Evolutionary conservation across 2,888 invertebrate species (phyloP), one percentile per base, ranked within the genome.

Genomic region (Melieria picta): DNA sequence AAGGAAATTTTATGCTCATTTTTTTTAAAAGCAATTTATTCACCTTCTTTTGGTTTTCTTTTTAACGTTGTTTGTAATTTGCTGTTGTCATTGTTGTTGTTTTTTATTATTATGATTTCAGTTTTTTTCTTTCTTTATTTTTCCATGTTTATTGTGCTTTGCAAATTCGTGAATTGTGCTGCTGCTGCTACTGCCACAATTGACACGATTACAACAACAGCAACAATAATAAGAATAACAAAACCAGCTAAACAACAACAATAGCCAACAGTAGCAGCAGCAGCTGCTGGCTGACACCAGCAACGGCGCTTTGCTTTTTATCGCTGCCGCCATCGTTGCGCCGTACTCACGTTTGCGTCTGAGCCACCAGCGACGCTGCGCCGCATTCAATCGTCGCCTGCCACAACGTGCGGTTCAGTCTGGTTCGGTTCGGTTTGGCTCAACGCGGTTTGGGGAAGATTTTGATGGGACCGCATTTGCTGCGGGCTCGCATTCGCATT

Each of bases 121-220:
- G 30, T 30, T 30, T 30, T 30, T 30, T 1, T 30, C 30, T 63
- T 63, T 30, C 50, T 11, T 55, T 48, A 16, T 16, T 63, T 63
- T 48, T 30, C 1, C 48, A 13, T 63, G 13, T 63, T 63, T 63
- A 63, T 63, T 63, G 47, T 63, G 63, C 48, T 63, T 63, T 48
- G 63, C 63, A 63, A 16, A 47, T 63, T 50, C 63, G 63, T 50
- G 30, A 30, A 30, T 30, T 30, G 7, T 56, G 7, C 42, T 60
- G 60, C n/a, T 60, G 60, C 60, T 11, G 60, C 1, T n/a, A n/a
- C 42, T 45, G 43, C 6, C 56, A 56, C 56, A 56, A 56, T 16
- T 56, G 4, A 56, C 13, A 30, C 16, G 30, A 56, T 30, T 10
- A 11, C 16, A 56, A n/a, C 13, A 4, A 56, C 65, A 65, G 16